Conservation (phyloP, 2,113 vertebrate genomes). For the Malurus elegans region DNA sequence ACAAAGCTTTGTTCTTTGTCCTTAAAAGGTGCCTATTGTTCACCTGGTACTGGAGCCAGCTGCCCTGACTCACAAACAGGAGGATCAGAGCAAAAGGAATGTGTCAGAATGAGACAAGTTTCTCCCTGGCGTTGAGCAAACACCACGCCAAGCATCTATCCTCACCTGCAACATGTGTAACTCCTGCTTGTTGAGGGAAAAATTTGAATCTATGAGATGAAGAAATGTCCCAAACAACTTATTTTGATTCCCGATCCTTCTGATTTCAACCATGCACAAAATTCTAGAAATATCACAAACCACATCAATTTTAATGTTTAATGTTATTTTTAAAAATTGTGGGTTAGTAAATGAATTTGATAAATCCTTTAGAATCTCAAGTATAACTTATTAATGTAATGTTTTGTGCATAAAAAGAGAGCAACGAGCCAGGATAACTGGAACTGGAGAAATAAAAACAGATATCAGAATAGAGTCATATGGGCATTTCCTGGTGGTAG, state of each 20-base stretch:
- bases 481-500: neutral
- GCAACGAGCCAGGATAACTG: neutral
- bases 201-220: neutral
- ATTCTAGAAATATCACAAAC: neutral
- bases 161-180: neutral
- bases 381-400: neutral
- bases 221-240: neutral
- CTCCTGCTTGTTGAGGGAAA: neutral
- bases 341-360: neutral
- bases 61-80: neutral
- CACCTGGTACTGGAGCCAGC: neutral
- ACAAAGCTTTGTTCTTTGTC: neutral
- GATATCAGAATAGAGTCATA: neutral
- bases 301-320: neutral
- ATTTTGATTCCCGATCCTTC: neutral
- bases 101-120: neutral
- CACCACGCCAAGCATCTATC: neutral
- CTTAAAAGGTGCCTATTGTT: neutral
- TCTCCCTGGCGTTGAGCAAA: neutral
- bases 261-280: neutral
- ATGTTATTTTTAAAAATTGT: neutral
- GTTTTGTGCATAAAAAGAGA: neutral
- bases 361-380: neutral
- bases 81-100: neutral
- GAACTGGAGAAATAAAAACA: neutral